Conservation (phyloP, 2,113 vertebrate genomes). For the Rhabdornis inornatus region DNA sequence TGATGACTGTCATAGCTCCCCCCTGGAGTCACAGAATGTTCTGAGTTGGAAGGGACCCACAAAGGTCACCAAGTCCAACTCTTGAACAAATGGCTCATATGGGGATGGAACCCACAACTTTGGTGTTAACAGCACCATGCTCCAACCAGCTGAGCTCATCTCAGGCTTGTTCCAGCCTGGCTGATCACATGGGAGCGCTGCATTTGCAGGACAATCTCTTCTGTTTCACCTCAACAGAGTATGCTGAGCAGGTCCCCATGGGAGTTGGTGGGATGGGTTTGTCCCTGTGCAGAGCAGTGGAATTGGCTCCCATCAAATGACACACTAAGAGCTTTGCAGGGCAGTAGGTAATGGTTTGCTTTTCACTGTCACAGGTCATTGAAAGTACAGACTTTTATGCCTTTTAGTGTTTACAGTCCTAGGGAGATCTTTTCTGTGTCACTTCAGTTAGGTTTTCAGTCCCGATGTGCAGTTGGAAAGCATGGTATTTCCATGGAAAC, state of each 20-base stretch:
- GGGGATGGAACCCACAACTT: too few relatives aligned
- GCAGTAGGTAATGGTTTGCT: not conserved
- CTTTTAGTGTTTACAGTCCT: not conserved
- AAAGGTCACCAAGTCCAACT: fast-evolving
- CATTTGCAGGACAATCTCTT: not conserved
- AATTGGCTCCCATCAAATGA: not conserved
- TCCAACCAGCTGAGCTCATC: not conserved
- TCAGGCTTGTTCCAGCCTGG: not conserved
- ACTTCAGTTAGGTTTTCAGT: not conserved
- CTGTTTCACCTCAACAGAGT: not conserved
- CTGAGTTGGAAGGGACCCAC: not conserved
- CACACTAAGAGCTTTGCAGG: not conserved
- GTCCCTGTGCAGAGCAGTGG: not conserved
- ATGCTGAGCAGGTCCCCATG: not conserved
- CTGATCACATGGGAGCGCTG: not conserved
- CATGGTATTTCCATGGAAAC: not conserved
- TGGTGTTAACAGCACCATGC: not conserved
- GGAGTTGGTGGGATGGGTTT: not conserved
- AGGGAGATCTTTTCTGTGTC: not conserved
- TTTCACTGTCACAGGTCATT: not conserved
- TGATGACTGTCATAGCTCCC: not conserved
- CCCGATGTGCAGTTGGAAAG: not conserved
- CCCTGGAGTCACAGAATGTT: not conserved
- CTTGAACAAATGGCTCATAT: not conserved
- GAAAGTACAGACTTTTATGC: not conserved